Evolutionary conservation across 2,888 invertebrate species (phyloP), one percentile per base, ranked within the genome.

Genomic region (Dryadula phaetusa): DNA sequence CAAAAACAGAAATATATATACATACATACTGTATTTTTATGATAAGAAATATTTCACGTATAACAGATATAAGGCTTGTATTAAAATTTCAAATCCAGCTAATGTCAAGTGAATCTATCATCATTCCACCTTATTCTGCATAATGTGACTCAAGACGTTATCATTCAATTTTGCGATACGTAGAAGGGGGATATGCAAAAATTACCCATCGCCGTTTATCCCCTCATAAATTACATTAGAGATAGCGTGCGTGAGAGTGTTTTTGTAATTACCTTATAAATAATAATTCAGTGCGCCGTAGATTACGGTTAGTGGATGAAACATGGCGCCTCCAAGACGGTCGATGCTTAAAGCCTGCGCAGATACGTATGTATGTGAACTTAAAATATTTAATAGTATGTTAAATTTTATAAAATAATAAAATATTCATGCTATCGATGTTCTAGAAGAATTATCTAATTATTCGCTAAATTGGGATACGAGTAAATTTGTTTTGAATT

Each of bases 201-300:
- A 90, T 85, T 82, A 78, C 85, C 85, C 84, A 77, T 81, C 81
- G 79, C 77, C 85, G 86, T 88, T 88, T 89, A 91, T 89, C 92
- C 91, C 81, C 82, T 75, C 87, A 90, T 92, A 91, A 92, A 91
- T 91, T 88, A 90, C 88, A 87, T 90, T 88, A 90, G 82, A 85
- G 90, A 88, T 89, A 86, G 82, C 87, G 85, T 83, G 80, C 79
- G 84, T 85, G 87, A 80, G 88, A 87, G 88, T 87, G 89, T 90
- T 87, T 88, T 90, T 87, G 92, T 92, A 92, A 92, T 92, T 92
- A 92, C 92, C 87, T 84, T 92, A 92, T 92, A 92, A 92, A 92
- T 92, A 92, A 92, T 92, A 86, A 92, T 92, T 89, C 84, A 78
- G 79, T 67, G 78, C 78, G 82, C 76, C 88, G 85, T 89, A 92